A percentile compares a stretch with the other conserved stretches of the same genome.
phyloP scores from a whole-genome alignment of 2,888 invertebrate genomes.

The Drosophila macrospina region DNA sequence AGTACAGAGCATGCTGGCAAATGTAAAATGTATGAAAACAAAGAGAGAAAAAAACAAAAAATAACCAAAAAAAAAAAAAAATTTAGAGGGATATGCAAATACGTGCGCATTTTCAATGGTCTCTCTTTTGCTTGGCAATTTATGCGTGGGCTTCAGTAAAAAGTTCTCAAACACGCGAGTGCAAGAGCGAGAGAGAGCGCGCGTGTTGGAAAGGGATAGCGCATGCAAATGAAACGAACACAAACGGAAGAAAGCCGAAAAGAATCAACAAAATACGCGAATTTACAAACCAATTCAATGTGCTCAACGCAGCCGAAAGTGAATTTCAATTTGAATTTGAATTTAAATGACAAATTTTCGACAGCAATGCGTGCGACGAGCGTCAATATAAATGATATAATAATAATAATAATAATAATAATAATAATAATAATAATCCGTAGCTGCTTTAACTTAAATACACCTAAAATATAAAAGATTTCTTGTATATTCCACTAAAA shows the following conservation, averaged over 20 bases:
- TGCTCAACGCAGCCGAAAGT: conserved; percentile 66
- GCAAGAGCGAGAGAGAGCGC: not conserved
- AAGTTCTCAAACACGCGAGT: too few relatives aligned
- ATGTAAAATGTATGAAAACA: conserved; percentile 49
- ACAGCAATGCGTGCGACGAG: conserved; percentile 26
- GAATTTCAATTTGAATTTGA: conserved; percentile 70
- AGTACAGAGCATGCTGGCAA: conserved; percentile 3
- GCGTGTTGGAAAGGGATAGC: too few relatives aligned
- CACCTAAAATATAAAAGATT: conserved; percentile 12
- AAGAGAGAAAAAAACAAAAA: too few relatives aligned
- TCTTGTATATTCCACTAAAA: conserved; percentile 4
- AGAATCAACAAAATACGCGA: conserved; percentile 76
- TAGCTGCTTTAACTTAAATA: conserved; percentile 35
- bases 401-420: conserved; percentile 66
- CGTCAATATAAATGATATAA: conserved; percentile 54
- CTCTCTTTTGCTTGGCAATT: conserved; percentile 39
- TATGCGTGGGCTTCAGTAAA: conserved; percentile 42
- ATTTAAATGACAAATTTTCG: conserved; percentile 78
- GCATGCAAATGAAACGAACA: not conserved
- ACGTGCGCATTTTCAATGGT: conserved; percentile 65
- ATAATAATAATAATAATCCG: conserved; percentile 62
- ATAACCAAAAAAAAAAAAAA: too few relatives aligned
- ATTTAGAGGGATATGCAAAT: conserved; percentile 78
- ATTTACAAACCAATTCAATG: conserved; percentile 76
- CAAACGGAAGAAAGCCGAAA: conserved; percentile 56